Evolutionary conservation across 2,797 vertebrate genomes (phyloP), one percentile per base, ranked within the genome.

Genomic region (Aplochiton taeniatus): DNA sequence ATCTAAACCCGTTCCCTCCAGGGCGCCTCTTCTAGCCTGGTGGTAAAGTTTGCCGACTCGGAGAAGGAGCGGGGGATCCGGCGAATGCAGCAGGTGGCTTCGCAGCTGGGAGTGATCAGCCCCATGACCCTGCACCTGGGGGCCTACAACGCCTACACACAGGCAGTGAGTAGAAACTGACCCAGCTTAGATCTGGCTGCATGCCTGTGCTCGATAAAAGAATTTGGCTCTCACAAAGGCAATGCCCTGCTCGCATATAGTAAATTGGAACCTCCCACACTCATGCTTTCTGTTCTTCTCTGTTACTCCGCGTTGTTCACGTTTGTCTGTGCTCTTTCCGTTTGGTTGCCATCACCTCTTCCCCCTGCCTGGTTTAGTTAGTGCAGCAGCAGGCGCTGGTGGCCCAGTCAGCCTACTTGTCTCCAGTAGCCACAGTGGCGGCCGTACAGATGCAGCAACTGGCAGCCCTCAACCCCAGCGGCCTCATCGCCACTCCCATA

Each of bases 371-470:
- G 74, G 66, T 65, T 1, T 87, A 96, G 96, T 78, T 97, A 81
- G 96, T 97, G 92, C 96, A 97, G 91, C 95, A 97, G 89, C 95
- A 98, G 92, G 95, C 96, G 63, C 89, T 97, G 88, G 94, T 97
- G 68, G 95, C 96, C 44, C 96, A 97, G 90, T 96, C 95, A 13
- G 94, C 96, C 84, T 97, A 98, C 91, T 93, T 98, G 88, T 97
- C 94, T 88, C 96, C 96, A 62, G 95, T 97, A 88, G 94, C 95
- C 84, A 95, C 95, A 67, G 95, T 97, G 86, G 95, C 95, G 1
- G 95, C 95, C 0, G 94, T 96, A 70, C 95, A 96, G 89, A 96
- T 97, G 95, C 95, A 96, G 85, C 96, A 98, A 85, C 93, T 97
- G 88, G 95, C 95, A 1, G 93, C 95, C 58, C 93, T 98, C 88